Base-by-base conservation (phyloP, 2,797 vertebrate species). In the Chromobotia macracanthus region DNA sequence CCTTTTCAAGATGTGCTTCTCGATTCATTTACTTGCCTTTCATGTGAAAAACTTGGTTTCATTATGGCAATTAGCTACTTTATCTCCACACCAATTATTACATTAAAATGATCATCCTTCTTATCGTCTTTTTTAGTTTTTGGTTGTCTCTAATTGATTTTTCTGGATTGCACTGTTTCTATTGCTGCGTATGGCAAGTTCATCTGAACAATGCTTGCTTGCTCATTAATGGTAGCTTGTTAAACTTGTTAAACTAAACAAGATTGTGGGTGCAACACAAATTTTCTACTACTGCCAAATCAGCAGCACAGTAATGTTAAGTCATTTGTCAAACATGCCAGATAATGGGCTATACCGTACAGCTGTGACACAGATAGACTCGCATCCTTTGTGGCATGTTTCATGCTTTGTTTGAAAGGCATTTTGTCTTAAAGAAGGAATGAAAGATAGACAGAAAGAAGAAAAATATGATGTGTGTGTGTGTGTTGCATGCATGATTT, bases 401-500 rank as follows among this genome's bases (percentile, higher is more conserved):
- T 87, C 64, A 65, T 79, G 74, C 60, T 77, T 79, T 77, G 80
- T 84, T 78, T 81, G 75, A 84, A 88, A 84, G 67, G 70, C 84
- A 84, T 73, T 63, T 70, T 79, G 82, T 81, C 58, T 72, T 44
- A 71, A 73, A 63, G 75, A 77, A 83, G 78, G 75, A 75, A 68
- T 83, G 84, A 83, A 77, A 82, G 73, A 77, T 12, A 53, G 56
- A 89, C 85, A 85, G 25, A 64, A 85, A 77, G 72, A 86, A 85
- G 77, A 79, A 80, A 85, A 87, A 85, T 85, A 83, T 77, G 85
- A 86, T 80, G 75, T 61, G 84, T 71, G 82, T 84, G 87, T 84
- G 79, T 78, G 82, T 85, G 83, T 86, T 89, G 86, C 87, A 94
- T 94, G 87, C 92, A 94, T 94, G 85, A 94, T 94, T 94, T 92